Conservation (phyloP, 2,797 vertebrate species). For the Bradypodion ventrale region DNA sequence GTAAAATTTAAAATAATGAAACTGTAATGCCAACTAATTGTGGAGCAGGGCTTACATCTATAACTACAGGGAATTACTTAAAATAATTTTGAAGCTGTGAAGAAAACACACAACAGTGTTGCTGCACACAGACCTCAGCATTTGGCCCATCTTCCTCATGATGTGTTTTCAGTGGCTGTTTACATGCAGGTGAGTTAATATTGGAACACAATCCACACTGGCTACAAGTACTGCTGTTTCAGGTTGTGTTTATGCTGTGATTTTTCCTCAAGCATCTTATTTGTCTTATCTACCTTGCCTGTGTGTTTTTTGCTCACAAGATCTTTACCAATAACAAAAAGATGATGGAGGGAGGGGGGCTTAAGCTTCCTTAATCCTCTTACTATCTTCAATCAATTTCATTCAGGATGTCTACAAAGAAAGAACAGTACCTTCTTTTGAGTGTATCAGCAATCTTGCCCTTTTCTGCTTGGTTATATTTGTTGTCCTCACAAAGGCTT, state of each 20-base stretch:
- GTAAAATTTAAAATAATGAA: too few relatives aligned
- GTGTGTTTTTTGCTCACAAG: constrained; percentile 44
- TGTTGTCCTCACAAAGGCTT: constrained; percentile 9
- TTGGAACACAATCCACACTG: not conserved
- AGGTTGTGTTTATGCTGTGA: constrained; percentile 59
- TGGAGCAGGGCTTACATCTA: too few relatives aligned
- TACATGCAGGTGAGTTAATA: not conserved
- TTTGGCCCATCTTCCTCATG: not conserved
- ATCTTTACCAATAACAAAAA: constrained; percentile 51
- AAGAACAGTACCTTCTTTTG: constrained; percentile 26
- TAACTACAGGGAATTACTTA: too few relatives aligned
- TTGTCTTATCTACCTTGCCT: constrained; percentile 42
- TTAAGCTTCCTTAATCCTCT: constrained; percentile 45
- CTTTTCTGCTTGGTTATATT: not conserved
- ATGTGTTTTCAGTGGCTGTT: not conserved
- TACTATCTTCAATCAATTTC: constrained; percentile 34
- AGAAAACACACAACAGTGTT: too few relatives aligned
- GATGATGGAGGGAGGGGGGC: constrained; percentile 40
- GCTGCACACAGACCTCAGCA: not conserved
- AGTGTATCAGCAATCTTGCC: not conserved
- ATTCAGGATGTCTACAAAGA: constrained; percentile 30
- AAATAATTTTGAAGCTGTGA: too few relatives aligned
- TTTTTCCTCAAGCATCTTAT: constrained; percentile 55
- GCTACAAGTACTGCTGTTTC: constrained; percentile 33
- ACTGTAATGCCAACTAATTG: too few relatives aligned